A percentile compares a stretch with the other conserved stretches of the same genome.
Evolutionary conservation across 2,888 invertebrate genomes (phyloP).

Genomic region (Frankliniella intonsa): DNA sequence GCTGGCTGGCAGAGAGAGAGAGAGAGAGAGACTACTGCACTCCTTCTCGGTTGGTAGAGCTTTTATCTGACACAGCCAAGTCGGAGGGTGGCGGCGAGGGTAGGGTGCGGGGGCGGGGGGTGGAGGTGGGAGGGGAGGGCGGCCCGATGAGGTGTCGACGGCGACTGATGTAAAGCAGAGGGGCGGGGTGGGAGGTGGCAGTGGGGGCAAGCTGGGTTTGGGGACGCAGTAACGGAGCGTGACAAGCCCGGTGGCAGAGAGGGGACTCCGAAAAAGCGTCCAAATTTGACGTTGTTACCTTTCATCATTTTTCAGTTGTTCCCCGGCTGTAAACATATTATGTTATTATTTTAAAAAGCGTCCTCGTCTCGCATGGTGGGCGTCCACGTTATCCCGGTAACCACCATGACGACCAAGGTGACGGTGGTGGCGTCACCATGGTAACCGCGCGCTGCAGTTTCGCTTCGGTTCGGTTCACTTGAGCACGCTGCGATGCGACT

Average conservation of each 20-base stretch:
- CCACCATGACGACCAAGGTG: no score
- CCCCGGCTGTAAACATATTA: no score
- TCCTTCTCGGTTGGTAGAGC: not conserved
- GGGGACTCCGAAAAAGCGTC: not conserved
- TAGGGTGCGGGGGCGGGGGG: no score
- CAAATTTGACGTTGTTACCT: no score
- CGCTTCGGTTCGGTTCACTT: no score
- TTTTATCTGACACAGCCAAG: not conserved
- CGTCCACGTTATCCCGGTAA: no score
- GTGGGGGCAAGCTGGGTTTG: not conserved
- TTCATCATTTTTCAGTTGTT: no score
- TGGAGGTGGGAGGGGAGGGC: not conserved
- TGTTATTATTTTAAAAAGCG: not conserved
- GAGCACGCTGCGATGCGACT: no score
- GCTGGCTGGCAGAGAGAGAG: no score
- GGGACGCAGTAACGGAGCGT: not conserved
- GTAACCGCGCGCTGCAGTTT: no score
- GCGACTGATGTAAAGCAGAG: not conserved
- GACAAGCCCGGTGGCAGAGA: not conserved
- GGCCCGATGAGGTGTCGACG: conserved; percentile 7
- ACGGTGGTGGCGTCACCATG: no score
- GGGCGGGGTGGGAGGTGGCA: not conserved
- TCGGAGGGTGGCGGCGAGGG: not conserved
- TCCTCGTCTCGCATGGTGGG: not conserved
- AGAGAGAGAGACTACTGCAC: not conserved